phyloP scores from a whole-genome alignment of 1,140 invertebrate species.

The Bacillus rossius region DNA sequence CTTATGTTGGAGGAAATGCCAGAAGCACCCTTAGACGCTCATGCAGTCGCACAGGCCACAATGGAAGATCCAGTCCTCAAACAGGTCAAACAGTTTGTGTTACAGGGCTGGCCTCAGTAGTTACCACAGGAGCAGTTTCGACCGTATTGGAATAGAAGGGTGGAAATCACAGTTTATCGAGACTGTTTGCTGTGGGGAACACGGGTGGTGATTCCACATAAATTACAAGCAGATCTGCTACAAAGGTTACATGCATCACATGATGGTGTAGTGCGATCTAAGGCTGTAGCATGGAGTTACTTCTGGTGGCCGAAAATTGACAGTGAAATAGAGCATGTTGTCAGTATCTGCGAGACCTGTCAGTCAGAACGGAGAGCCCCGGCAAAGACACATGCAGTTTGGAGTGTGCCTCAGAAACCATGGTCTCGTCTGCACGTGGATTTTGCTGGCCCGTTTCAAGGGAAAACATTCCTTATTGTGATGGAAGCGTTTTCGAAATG shows the following conservation, averaged over 20 bases:
- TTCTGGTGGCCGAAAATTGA: conserved; percentile 44
- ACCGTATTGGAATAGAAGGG: background rate
- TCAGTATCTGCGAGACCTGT: conserved; percentile 13
- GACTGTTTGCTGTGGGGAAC: background rate
- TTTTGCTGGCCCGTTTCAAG: conserved; percentile 41
- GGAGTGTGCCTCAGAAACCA: conserved; percentile 35
- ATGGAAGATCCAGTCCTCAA: conserved; percentile 1
- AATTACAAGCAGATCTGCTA: background rate
- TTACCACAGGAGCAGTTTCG: background rate
- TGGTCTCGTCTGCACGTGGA: conserved; percentile 47
- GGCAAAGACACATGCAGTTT: conserved; percentile 25
- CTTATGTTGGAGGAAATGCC: conserved; percentile 10
- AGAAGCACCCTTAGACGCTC: background rate
- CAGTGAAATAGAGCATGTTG: conserved; percentile 34
- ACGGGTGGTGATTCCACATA: background rate
- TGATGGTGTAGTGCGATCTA: conserved; percentile 34
- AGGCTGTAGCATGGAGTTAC: conserved; percentile 38
- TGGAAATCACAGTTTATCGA: background rate
- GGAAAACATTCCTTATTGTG: conserved; percentile 38
- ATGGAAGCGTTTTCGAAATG: conserved; percentile 34
- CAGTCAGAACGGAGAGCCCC: conserved; percentile 16
- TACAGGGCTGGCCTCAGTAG: background rate
- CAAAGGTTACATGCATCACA: background rate
- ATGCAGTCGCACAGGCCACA: background rate
- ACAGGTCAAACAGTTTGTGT: background rate